phyloP scores from a whole-genome alignment of 2,888 invertebrate species.

The Bombylius major region DNA sequence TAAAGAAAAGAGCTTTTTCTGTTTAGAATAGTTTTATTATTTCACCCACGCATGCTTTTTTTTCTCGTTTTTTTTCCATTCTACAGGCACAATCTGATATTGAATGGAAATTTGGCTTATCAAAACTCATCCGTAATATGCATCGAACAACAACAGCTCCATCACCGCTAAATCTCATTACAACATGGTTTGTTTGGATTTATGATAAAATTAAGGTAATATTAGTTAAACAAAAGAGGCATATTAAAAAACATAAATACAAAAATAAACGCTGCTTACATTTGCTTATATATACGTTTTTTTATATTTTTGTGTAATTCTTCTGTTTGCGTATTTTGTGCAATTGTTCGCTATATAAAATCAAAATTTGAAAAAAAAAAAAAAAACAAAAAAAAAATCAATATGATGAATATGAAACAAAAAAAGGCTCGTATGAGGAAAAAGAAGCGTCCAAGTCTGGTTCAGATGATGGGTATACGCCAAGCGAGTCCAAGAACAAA shows the following conservation, averaged over 20 bases:
- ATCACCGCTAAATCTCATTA: conserved; percentile 92
- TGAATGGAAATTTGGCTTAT: conserved; percentile 99
- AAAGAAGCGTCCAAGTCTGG: conserved; percentile 70
- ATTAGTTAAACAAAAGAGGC: neutral
- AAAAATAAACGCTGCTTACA: no score
- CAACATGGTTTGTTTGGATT: conserved; percentile 82
- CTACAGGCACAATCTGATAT: conserved; percentile 94
- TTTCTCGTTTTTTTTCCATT: neutral
- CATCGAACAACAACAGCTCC: conserved; percentile 95
- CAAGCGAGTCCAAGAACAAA: conserved; percentile 71
- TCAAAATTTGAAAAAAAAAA: neutral
- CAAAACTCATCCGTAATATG: conserved; percentile 97
- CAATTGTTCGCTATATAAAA: no score
- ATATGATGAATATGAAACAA: neutral
- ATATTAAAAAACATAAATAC: no score
- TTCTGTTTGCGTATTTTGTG: no score
- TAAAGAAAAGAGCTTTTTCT: no score
- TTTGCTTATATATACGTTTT: no score
- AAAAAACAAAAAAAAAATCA: neutral
- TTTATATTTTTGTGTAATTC: no score
- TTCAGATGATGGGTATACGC: conserved; percentile 68
- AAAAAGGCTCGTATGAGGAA: conserved; percentile 47
- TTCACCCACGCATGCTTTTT: neutral
- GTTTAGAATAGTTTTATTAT: neutral
- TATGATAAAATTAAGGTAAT: conserved; percentile 64